A percentile compares a stretch with the other conserved stretches of the same genome.
These are phyloP conservation scores for Philantomba maxwellii DNA, from an alignment of 2,113 vertebrate genomes.

Conservation along the genomic window DNA sequence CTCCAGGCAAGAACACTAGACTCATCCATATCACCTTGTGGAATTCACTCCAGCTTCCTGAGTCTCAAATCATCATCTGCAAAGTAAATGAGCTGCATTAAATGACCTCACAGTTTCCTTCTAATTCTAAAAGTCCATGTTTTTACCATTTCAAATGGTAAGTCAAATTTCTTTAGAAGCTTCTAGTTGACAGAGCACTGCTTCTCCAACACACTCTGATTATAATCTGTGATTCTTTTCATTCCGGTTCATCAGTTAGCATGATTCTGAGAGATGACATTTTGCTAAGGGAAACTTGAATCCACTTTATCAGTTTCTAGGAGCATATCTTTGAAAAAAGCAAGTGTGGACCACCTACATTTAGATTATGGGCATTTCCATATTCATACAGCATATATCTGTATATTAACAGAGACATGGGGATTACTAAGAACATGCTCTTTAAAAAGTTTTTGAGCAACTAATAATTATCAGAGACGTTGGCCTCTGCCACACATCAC, in stretches of 20 bases:
- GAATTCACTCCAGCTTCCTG: background rate
- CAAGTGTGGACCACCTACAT: background rate
- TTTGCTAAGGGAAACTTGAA: constrained; percentile 12
- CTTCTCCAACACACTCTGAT: background rate
- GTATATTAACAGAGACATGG: background rate
- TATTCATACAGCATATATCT: background rate
- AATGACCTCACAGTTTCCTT: background rate
- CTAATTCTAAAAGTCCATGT: background rate
- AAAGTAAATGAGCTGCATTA: background rate
- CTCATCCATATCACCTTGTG: background rate
- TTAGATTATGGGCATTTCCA: background rate
- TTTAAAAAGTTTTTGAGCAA: background rate
- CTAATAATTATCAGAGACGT: background rate
- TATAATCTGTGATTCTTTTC: background rate
- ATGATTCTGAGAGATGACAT: background rate
- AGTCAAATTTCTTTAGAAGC: constrained; percentile 28
- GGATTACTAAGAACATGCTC: background rate
- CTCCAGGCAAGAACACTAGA: background rate
- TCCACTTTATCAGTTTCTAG: background rate
- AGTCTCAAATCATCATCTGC: background rate
- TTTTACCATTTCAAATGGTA: background rate
- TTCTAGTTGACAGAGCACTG: background rate
- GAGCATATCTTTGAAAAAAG: background rate
- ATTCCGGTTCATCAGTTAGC: background rate
- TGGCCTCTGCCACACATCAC: background rate